These are phyloP conservation scores for Hippolais icterina DNA, from an alignment of 2,113 vertebrate species.

Conservation along the genomic window DNA sequence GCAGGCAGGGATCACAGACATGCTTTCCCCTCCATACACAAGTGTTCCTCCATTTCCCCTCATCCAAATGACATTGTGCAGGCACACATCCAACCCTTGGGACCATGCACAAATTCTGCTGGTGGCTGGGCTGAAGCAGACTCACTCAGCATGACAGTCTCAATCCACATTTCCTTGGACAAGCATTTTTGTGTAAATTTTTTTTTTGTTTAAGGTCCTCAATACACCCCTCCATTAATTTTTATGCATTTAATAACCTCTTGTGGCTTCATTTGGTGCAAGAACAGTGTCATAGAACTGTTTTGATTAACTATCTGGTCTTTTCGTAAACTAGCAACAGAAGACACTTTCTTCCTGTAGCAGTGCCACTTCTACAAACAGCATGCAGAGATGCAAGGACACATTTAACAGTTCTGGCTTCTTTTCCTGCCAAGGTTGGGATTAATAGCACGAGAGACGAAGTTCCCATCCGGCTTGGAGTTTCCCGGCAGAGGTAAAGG, in stretches of 20 bases:
- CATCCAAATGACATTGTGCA: not conserved
- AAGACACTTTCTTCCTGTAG: not conserved
- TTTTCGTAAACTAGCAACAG: not conserved
- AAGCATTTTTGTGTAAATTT: not conserved
- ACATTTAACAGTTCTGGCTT: not conserved
- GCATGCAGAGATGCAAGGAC: not conserved
- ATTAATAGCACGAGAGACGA: too few relatives aligned
- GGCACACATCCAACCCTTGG: not conserved
- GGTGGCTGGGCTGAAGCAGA: not conserved
- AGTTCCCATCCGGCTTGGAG: too few relatives aligned
- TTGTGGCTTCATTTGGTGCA: not conserved
- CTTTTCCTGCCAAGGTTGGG: too few relatives aligned
- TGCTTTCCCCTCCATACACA: not conserved
- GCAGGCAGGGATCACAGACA: not conserved
- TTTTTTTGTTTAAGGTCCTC: not conserved
- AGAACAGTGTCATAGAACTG: not conserved
- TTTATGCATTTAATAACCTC: not conserved
- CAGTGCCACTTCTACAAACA: not conserved
- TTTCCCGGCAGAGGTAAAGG: too few relatives aligned
- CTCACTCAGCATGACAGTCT: not conserved
- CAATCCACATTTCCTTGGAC: not conserved
- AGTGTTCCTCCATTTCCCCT: not conserved
- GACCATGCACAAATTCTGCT: not conserved
- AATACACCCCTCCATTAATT: not conserved
- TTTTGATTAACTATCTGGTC: not conserved